A percentile compares a stretch with the other conserved stretches of the same genome.
These are phyloP conservation scores for Percopsis omiscomaycus DNA, from an alignment of 2,797 vertebrate genomes.

Conservation along the genomic window DNA sequence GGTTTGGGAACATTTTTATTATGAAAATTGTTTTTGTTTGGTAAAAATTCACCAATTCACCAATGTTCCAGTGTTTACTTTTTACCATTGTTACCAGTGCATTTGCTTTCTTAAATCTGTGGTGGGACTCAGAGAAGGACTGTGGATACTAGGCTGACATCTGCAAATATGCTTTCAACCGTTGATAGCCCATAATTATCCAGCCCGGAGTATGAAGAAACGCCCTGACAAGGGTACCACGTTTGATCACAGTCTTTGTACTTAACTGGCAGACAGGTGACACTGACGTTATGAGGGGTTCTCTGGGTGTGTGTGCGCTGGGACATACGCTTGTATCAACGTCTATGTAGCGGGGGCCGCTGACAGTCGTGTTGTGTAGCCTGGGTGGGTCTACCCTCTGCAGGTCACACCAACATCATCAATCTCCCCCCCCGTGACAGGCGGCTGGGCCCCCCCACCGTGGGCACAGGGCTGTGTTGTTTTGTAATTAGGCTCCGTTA, in stretches of 20 bases:
- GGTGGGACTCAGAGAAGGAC: conserved; percentile 28
- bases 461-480: conserved; percentile 84
- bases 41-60: not conserved
- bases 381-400: conserved; percentile 77
- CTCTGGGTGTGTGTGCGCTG: conserved; percentile 11
- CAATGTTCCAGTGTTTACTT: not conserved
- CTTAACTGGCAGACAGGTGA: conserved; percentile 55
- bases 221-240: conserved; percentile 25
- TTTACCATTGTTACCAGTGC: conserved; percentile 34
- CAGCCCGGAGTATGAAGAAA: conserved; percentile 30
- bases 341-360: conserved; percentile 35
- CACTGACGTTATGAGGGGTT: conserved; percentile 31
- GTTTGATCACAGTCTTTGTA: conserved; percentile 48
- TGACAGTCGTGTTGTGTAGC: conserved; percentile 73
- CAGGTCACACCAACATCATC: conserved; percentile 87
- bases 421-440: conserved; percentile 82
- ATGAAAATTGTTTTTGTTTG: not conserved
- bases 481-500: conserved; percentile 85
- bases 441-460: conserved; percentile 62
- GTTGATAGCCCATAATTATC: conserved; percentile 57
- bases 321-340: conserved; percentile 21
- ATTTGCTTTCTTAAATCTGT: conserved; percentile 25
- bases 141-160: conserved; percentile 45
- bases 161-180: conserved; percentile 56
- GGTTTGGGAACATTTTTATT: not conserved